Base-by-base conservation (phyloP, 2,888 invertebrate genomes). In the Spatulosminthurus flaviceps region DNA sequence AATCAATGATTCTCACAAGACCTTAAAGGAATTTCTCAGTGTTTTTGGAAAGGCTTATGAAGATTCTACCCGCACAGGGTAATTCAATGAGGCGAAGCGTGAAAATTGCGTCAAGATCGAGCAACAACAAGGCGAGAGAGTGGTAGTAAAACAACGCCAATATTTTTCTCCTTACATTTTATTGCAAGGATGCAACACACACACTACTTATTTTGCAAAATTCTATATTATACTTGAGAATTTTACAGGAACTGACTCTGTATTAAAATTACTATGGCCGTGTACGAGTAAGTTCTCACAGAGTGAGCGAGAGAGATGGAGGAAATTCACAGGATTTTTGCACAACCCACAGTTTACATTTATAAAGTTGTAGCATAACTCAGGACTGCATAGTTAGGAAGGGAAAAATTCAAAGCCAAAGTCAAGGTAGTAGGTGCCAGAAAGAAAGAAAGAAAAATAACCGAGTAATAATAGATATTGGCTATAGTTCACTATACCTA, bases 361-460 rank as follows among this genome's bases (percentile, higher is more conserved):
- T 34, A 7, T 34, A 34, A 19, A 19, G 51, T 51, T 70, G 29
- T 41, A 70, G 28, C n/a, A 29, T 11, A 28, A 67, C 16, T 1
- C 34, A 19, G 9, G 21, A 29, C 29, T 29, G 69, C 29, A 51
- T 13, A 19, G 51, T 19, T 11, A 51, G 16, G 7, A 69, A 4
- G 34, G 34, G 28, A 19, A 9, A 69, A n/a, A 71, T 22, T 43
- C 72, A 24, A 21, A 74, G 61, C 34, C 74, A 74, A 74, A 74
- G 74, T 74, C 74, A 74, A 74, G 74, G 74, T 60, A 61, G 72
- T 24, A 51, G 28, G 34, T 74, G 61, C 60, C 34, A 64, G 67
- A 67, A 72, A 72, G 70, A 70, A 72, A 72, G 70, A 70, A 70
- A 69, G 34, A 70, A 41, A 34, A 70, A 70, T 70, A 70, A 29